phyloP scores from a whole-genome alignment of 2,888 invertebrate species.

The Tortrix viridana region DNA sequence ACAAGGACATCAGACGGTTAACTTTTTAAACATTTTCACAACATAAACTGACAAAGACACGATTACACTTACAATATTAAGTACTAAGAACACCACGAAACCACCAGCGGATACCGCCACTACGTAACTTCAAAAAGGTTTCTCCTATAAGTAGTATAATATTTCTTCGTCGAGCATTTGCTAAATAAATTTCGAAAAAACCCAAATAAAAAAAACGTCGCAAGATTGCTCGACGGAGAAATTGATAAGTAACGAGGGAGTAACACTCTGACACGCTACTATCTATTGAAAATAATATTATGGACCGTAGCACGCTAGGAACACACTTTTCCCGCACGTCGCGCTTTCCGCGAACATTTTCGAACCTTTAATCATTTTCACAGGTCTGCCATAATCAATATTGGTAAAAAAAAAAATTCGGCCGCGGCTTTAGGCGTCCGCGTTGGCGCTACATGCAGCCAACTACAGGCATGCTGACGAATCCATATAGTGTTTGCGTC shows the following conservation, averaged over 20 bases:
- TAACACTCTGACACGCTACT: constrained; percentile 16
- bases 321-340: constrained; percentile 1
- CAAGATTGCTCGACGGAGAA: constrained; percentile 68
- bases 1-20: constrained; percentile 60
- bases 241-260: constrained; percentile 39
- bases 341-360: constrained; percentile 76
- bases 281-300: constrained; percentile 14
- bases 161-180: constrained; percentile 67
- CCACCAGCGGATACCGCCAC: constrained; percentile 47
- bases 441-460: constrained; percentile 62
- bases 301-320: constrained; percentile 7
- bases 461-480: constrained; percentile 39
- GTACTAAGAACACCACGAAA: constrained; percentile 24
- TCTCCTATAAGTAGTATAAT: constrained; percentile 37
- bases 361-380: constrained; percentile 76
- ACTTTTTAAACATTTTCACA: constrained; percentile 61
- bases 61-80: constrained; percentile 69
- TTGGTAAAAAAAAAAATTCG: constrained; percentile 64
- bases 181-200: constrained; percentile 60
- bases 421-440: constrained; percentile 79
- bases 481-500: neutral
- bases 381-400: constrained; percentile 79
- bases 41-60: constrained; percentile 60
- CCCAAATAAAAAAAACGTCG: constrained; percentile 50
- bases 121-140: constrained; percentile 45